Percentiles rank a stretch among this genome's conserved stretches.
Conservation (phyloP, 1,140 invertebrate species). For the Bombus cullumanus region DNA sequence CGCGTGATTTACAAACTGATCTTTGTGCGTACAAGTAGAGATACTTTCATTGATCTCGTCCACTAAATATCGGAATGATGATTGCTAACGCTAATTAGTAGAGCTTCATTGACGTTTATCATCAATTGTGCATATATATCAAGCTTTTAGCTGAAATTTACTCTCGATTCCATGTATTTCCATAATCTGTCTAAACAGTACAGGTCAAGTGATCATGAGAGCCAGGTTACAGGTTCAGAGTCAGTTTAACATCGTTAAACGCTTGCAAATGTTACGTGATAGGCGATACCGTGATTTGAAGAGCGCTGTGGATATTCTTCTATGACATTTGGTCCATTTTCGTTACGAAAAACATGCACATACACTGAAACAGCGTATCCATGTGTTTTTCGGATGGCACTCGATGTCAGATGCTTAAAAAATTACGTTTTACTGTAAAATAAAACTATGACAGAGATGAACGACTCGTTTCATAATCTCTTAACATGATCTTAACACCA, state of each 20-base stretch:
- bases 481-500: not conserved
- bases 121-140: not conserved
- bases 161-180: not conserved
- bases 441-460: too few relatives aligned
- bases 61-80: not conserved
- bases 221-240: not conserved
- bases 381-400: not conserved
- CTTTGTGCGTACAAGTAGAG: not conserved
- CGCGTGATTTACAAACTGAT: not conserved
- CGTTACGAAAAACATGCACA: too few relatives aligned
- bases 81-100: not conserved
- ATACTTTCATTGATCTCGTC: not conserved
- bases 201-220: not conserved
- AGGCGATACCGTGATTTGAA: not conserved
- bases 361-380: not conserved
- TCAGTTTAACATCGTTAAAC: not conserved
- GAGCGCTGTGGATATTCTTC: not conserved
- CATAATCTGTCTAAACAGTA: not conserved
- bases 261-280: not conserved
- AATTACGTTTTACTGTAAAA: not conserved
- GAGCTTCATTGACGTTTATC: not conserved
- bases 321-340: not conserved
- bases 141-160: not conserved
- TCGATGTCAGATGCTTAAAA: not conserved
- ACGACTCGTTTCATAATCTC: not conserved